phyloP scores from a whole-genome alignment of 2,113 vertebrate species.

The Limanda limanda region DNA sequence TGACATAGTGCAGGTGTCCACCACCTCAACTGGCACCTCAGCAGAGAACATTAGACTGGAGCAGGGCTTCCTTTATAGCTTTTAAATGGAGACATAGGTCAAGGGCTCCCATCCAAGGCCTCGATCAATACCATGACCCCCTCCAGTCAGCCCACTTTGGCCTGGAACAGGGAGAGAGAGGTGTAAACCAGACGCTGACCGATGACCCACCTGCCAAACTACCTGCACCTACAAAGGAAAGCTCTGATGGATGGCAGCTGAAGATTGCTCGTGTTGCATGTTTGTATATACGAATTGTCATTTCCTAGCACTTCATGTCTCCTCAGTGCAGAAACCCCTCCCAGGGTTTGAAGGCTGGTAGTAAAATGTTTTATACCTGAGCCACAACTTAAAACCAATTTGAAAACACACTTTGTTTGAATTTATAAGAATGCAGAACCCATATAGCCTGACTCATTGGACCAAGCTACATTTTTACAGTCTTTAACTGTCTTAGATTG shows the following conservation, averaged over 20 bases:
- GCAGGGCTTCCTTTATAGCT: slow-evolving; percentile 86
- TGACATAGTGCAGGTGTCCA: slow-evolving; percentile 90
- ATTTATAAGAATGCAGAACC: neutral
- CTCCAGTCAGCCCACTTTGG: slow-evolving; percentile 40
- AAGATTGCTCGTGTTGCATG: slow-evolving; percentile 67
- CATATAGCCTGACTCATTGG: neutral
- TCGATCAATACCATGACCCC: slow-evolving; percentile 83
- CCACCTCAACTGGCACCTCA: slow-evolving; percentile 82
- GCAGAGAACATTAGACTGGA: slow-evolving; percentile 84
- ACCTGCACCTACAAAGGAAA: slow-evolving; percentile 70
- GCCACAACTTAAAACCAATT: too few relatives aligned
- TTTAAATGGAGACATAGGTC: slow-evolving; percentile 81
- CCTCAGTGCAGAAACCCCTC: slow-evolving; percentile 49
- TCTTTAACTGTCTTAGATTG: neutral
- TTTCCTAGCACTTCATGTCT: slow-evolving; percentile 70
- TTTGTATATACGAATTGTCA: slow-evolving; percentile 77
- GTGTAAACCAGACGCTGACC: slow-evolving; percentile 71
- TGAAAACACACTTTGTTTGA: neutral
- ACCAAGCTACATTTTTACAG: neutral
- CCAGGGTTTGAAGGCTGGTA: neutral
- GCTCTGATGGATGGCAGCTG: slow-evolving; percentile 72
- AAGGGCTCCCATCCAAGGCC: slow-evolving; percentile 80
- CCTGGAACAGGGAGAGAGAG: slow-evolving; percentile 48
- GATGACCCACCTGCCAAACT: slow-evolving; percentile 72
- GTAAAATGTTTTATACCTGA: neutral